phyloP scores from a whole-genome alignment of 1,140 invertebrate species.

The Apocrypta bakeri region DNA sequence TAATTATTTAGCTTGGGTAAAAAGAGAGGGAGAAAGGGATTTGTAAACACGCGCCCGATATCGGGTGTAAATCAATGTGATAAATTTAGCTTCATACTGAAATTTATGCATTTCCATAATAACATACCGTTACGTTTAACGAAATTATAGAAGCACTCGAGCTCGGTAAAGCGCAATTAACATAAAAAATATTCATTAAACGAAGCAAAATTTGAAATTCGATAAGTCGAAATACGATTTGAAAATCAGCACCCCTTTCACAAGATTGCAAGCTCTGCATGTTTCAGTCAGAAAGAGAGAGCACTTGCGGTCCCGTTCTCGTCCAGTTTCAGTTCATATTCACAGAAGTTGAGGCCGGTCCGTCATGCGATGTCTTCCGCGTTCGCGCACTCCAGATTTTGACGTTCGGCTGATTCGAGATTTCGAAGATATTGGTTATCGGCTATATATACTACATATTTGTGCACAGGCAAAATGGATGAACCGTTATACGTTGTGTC shows the following conservation, averaged over 20 bases:
- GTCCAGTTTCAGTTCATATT: background rate
- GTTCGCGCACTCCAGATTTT: background rate
- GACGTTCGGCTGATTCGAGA: background rate
- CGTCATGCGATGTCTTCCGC: slow-evolving; percentile 31
- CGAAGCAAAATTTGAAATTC: too few species aligned
- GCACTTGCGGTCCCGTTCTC: background rate
- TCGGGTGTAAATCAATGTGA: background rate
- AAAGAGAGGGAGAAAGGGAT: background rate
- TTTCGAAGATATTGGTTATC: background rate
- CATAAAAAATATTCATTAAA: background rate
- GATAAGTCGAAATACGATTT: background rate
- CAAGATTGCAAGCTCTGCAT: too few species aligned
- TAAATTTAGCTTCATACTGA: background rate
- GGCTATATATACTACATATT: too few species aligned
- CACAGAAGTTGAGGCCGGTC: slow-evolving; percentile 15
- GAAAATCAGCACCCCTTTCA: background rate
- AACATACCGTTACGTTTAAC: background rate
- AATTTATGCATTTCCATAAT: background rate
- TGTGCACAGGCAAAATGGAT: too few species aligned
- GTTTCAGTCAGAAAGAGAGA: background rate
- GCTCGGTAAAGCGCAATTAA: background rate
- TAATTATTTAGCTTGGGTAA: background rate
- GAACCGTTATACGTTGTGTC: background rate
- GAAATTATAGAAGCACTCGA: background rate
- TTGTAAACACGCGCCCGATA: background rate